Evolutionary conservation across 2,797 vertebrate genomes (phyloP), one percentile per base, ranked within the genome.

Genomic region (Labeo calbasu): DNA sequence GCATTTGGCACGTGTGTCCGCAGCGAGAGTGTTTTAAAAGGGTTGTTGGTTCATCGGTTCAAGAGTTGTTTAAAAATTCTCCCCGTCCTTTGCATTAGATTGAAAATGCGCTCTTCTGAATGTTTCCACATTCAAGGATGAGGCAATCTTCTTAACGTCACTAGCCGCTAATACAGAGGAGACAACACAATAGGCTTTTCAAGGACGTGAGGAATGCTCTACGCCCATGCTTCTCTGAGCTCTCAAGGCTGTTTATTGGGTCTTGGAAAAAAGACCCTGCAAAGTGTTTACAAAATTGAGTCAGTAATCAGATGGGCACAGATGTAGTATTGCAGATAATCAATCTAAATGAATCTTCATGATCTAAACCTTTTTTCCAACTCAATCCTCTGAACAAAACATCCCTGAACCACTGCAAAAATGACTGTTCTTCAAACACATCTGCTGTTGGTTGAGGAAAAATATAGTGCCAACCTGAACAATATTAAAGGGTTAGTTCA

Each of bases 71-170:
- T 84, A 61, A 71, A 87, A 65, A 63, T 84, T 48, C 63, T 78
- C 86, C 40, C 48, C 25, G 25, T 86, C 83, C 84, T 81, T 81
- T 13, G 73, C 83, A 13, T 80, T 83, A 89, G 84, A 91, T 92
- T 89, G 90, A 92, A 90, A 92, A 90, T 89, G 91, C 61, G 89
- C 82, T 90, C 10, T 17, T 90, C 84, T 83, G 10, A 43, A 76
- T 76, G 89, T 91, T 90, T 90, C 88, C 75, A 25, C 71, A 66
- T 85, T 85, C 63, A 68, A 57, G 61, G 61, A 81, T 81, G 84
- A 75, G 36, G 46, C 77, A 78, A 59, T 70, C 61, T 73, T n/a
- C 75, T 84, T 78, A 46, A 69, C 85, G 84, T 84, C 85, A 55
- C 48, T 68, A 36, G 40, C 50, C 2, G 43, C 19, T 77, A 70